A percentile compares a stretch with the other conserved stretches of the same genome.
These are phyloP conservation scores for Takifugu flavidus DNA, from an alignment of 2,113 vertebrate genomes.

Conservation along the genomic window DNA sequence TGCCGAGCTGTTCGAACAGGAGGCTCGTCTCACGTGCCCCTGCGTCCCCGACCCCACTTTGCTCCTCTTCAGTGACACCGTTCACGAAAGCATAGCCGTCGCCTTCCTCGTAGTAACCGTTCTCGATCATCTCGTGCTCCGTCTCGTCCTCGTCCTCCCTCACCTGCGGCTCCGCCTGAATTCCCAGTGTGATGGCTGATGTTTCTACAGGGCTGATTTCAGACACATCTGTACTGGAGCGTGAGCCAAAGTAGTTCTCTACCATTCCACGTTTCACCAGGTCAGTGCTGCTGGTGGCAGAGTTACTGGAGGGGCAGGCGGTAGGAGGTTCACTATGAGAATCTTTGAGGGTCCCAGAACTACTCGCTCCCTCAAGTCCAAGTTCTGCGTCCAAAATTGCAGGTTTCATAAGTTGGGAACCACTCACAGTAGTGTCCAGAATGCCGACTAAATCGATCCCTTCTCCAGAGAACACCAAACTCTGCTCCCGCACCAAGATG, in stretches of 20 bases:
- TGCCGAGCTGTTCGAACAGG: slow-evolving; percentile 61
- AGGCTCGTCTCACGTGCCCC: slow-evolving; percentile 68
- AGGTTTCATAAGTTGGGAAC: slow-evolving; percentile 33
- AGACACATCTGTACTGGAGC: slow-evolving; percentile 82
- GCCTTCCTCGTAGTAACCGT: slow-evolving; percentile 92
- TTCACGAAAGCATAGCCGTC: slow-evolving; percentile 77
- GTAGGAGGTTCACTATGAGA: slow-evolving; percentile 61
- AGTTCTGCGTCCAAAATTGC: slow-evolving; percentile 34
- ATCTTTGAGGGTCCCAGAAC: slow-evolving; percentile 42
- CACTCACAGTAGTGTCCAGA: slow-evolving; percentile 6
- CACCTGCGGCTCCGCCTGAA: slow-evolving; percentile 58
- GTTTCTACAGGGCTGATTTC: slow-evolving; percentile 80
- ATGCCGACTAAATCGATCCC: background rate
- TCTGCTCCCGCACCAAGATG: slow-evolving; percentile 79
- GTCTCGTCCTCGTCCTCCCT: slow-evolving; percentile 80
- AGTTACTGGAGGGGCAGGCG: slow-evolving; percentile 73
- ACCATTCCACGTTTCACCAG: slow-evolving; percentile 91
- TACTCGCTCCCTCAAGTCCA: slow-evolving; percentile 33
- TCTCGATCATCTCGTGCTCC: slow-evolving; percentile 92
- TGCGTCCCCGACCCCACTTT: slow-evolving; percentile 47
- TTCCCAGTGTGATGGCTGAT: slow-evolving; percentile 66
- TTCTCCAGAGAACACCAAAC: slow-evolving; percentile 77
- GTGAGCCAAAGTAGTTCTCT: slow-evolving; percentile 94
- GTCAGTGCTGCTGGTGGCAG: slow-evolving; percentile 85
- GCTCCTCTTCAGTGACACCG: slow-evolving; percentile 69